Evolutionary conservation across 2,797 vertebrate species (phyloP).

Genomic region (Sebastes elongatus): DNA sequence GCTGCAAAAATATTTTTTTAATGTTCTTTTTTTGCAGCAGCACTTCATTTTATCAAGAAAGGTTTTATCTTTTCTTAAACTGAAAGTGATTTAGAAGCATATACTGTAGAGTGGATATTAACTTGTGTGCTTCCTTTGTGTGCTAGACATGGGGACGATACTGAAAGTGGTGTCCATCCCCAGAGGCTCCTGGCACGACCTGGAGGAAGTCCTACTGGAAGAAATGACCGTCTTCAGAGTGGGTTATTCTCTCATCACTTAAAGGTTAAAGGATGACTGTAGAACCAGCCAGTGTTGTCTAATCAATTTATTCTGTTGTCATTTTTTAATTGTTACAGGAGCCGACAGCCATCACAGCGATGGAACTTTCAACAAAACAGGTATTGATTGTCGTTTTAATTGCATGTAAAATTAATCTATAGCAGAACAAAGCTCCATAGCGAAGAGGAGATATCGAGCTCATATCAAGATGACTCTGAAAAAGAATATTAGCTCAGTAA

Average conservation of each 20-base stretch:
- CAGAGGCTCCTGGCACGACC: constrained; percentile 96
- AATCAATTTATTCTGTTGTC: not conserved
- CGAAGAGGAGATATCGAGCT: not conserved
- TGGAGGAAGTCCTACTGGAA: constrained; percentile 97
- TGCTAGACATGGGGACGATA: constrained; percentile 92
- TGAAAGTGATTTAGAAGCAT: not conserved
- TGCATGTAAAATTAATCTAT: not conserved
- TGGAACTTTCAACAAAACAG: constrained; percentile 99
- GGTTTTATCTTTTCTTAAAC: not conserved
- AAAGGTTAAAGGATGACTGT: not conserved
- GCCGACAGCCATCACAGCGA: constrained; percentile 90
- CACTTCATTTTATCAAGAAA: not conserved
- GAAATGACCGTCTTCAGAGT: constrained; percentile 98
- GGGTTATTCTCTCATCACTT: constrained; percentile 53
- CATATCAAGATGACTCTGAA: not conserved
- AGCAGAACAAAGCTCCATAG: not conserved
- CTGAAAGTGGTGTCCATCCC: constrained; percentile 98
- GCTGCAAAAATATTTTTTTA: fast-evolving
- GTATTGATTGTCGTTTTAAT: constrained; percentile 59
- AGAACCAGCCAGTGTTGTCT: not conserved
- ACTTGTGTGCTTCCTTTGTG: constrained; percentile 16
- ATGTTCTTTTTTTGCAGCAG: too few relatives aligned
- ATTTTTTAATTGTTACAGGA: constrained; percentile 79
- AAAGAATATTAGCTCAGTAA: not conserved
- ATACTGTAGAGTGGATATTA: not conserved